Evolutionary conservation across 2,113 vertebrate genomes (phyloP).

Genomic region (Labeo rohita): DNA sequence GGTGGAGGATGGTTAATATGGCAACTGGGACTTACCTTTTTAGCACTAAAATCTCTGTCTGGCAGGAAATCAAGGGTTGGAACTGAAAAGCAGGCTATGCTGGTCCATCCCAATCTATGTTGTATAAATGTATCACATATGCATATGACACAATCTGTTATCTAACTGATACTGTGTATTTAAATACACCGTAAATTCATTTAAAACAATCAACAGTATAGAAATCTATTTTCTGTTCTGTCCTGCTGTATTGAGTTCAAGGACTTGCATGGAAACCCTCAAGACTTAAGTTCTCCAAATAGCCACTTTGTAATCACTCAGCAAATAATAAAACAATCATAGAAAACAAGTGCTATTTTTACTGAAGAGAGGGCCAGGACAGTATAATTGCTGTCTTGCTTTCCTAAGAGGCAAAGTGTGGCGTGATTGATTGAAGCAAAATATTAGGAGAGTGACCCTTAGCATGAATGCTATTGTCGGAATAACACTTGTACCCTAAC

Average conservation of each 20-base stretch:
- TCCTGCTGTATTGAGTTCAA: not conserved
- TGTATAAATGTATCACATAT: not conserved
- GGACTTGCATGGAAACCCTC: not conserved
- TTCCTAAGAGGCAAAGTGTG: slow-evolving; percentile 13
- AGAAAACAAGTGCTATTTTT: not conserved
- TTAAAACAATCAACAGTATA: not conserved
- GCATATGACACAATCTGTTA: not conserved
- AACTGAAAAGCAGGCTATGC: not conserved
- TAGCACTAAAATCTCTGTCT: not conserved
- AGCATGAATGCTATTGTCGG: not conserved
- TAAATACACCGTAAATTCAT: not conserved
- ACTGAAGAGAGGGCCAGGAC: slow-evolving; percentile 21
- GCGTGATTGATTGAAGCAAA: slow-evolving; percentile 6
- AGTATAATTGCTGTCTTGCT: slow-evolving; percentile 21
- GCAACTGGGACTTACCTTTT: not conserved
- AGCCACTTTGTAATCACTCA: slow-evolving; percentile 22
- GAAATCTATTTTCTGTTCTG: not conserved
- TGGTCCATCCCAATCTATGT: not conserved
- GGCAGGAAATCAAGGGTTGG: not conserved
- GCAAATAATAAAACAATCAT: slow-evolving; percentile 22
- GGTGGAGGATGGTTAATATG: slow-evolving; percentile 4
- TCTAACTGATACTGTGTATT: not conserved
- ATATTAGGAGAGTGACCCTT: not conserved
- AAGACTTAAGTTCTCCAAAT: slow-evolving; percentile 3
- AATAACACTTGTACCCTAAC: not conserved